Conservation (phyloP, 1,140 invertebrate species). For the Drosophila willistoni region DNA sequence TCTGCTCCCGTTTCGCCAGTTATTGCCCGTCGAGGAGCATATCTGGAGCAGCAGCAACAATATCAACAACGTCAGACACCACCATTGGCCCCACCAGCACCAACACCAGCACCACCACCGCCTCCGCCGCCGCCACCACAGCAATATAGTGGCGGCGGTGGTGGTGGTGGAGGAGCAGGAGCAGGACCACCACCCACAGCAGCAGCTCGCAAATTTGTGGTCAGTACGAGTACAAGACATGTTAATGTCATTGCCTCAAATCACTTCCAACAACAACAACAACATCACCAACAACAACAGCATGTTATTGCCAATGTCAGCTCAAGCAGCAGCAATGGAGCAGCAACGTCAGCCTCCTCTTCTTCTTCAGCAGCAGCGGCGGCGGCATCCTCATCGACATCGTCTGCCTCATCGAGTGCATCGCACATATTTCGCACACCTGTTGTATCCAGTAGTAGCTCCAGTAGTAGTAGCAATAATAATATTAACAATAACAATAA, state of each 20-base stretch:
- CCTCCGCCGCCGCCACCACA: slow-evolving; percentile 42
- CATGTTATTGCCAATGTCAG: slow-evolving; percentile 58
- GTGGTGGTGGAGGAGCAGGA: slow-evolving; percentile 22
- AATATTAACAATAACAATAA: slow-evolving; percentile 7
- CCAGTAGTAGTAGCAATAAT: slow-evolving; percentile 45
- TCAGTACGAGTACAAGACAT: slow-evolving; percentile 71
- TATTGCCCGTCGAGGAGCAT: slow-evolving; percentile 45
- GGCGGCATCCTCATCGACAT: slow-evolving; percentile 34
- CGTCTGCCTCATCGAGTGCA: slow-evolving; percentile 25
- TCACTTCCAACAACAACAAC: slow-evolving; percentile 68
- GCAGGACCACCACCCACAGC: slow-evolving; percentile 49
- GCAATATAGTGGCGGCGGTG: slow-evolving; percentile 17
- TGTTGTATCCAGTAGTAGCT: slow-evolving; percentile 77
- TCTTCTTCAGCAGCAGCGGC: slow-evolving; percentile 33
- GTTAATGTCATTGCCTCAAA: slow-evolving; percentile 73
- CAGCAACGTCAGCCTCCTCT: background rate
- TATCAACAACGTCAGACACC: slow-evolving; percentile 63
- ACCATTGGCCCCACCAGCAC: slow-evolving; percentile 49
- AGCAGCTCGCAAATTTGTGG: slow-evolving; percentile 74
- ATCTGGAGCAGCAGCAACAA: slow-evolving; percentile 41
- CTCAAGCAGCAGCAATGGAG: slow-evolving; percentile 53
- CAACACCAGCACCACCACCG: slow-evolving; percentile 50
- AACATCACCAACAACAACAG: slow-evolving; percentile 58
- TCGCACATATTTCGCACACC: slow-evolving; percentile 79
- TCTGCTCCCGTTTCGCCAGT: slow-evolving; percentile 71